Percentiles rank a stretch among this genome's conserved stretches.
phyloP scores from a whole-genome alignment of 1,140 invertebrate species.

The Steinernema khuongi region DNA sequence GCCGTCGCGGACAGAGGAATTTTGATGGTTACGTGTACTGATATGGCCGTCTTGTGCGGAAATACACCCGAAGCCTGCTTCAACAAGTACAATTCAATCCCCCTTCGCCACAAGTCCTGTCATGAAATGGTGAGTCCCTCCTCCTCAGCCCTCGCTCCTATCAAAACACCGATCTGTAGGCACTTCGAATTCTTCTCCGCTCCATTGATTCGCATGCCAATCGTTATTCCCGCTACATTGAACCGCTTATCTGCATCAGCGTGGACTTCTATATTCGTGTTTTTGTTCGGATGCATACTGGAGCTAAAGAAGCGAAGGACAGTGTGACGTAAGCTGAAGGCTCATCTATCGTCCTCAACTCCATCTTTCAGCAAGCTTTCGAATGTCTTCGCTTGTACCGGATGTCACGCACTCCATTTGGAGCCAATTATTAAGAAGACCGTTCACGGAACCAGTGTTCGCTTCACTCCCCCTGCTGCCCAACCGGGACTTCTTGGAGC shows the following conservation, averaged over 20 bases:
- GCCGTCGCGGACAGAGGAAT: constrained; percentile 61
- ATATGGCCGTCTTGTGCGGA: constrained; percentile 92
- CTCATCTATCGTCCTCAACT: background rate
- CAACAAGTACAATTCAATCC: constrained; percentile 85
- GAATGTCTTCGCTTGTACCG: constrained; percentile 46
- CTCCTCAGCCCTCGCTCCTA: background rate
- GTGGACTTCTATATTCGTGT: constrained; percentile 95
- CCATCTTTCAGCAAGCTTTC: constrained; percentile 50
- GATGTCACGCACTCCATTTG: constrained; percentile 45
- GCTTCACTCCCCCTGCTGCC: constrained; percentile 28
- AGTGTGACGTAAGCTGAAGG: constrained; percentile 69
- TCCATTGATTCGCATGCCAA: constrained; percentile 83
- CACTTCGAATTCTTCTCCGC: constrained; percentile 82
- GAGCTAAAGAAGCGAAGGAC: constrained; percentile 76
- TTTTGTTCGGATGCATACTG: constrained; percentile 77
- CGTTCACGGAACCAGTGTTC: constrained; percentile 27
- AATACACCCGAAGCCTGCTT: constrained; percentile 89
- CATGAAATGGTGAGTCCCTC: constrained; percentile 77
- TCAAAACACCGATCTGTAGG: constrained; percentile 62
- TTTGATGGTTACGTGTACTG: constrained; percentile 91
- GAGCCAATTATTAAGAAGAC: constrained; percentile 46
- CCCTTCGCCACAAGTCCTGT: constrained; percentile 77
- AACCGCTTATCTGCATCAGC: constrained; percentile 81
- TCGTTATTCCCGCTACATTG: constrained; percentile 83
- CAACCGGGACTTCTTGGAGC: constrained; percentile 31